Evolutionary conservation across 2,888 invertebrate genomes (phyloP), one percentile per base, ranked within the genome.

Genomic region (Myopa testacea): DNA sequence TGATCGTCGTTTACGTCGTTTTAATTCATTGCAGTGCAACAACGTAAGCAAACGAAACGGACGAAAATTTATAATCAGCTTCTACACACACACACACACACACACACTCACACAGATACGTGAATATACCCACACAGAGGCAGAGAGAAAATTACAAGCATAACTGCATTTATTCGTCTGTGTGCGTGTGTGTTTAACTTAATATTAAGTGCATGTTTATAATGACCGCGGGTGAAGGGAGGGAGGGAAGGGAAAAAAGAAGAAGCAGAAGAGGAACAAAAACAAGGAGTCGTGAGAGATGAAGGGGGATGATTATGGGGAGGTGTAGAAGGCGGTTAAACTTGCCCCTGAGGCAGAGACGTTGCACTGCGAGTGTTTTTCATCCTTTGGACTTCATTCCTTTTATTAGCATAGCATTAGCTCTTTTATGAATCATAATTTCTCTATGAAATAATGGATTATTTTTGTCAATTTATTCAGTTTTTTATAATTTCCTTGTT

Each of bases 31-130:
- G 26, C 26, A 14, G 50, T 26, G 45, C 45, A 45, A 69, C 52
- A 19, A 19, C 38, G 68, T 68, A 68, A 68, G 68, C 68, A 69
- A 69, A 50, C 50, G 69, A 40, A 52, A 69, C 52, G 69, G 52
- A 50, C 50, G 26, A 50, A 45, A 69, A 69, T 69, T 45, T 69
- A 69, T 69, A 50, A 69, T 50, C 69, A 69, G 69, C 69, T 52
- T 40, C 1, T 45, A 38, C 19, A 45, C 19, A 45, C 69, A 69
- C 26, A 19, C 7, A 45, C 45, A 68, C 45, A 68, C n/a, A 4
- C 12, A 19, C n/a, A n/a, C n/a, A 68, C n/a, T 2, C n/a, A 45
- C n/a, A 45, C n/a, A n/a, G 55, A 55, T n/a, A 55, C 5, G 26
- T 26, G 1, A 1, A 55, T n/a, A 4, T 5, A 55, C 55, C 8